phyloP scores from a whole-genome alignment of 1,140 invertebrate species.

The Caerostris darwini region DNA sequence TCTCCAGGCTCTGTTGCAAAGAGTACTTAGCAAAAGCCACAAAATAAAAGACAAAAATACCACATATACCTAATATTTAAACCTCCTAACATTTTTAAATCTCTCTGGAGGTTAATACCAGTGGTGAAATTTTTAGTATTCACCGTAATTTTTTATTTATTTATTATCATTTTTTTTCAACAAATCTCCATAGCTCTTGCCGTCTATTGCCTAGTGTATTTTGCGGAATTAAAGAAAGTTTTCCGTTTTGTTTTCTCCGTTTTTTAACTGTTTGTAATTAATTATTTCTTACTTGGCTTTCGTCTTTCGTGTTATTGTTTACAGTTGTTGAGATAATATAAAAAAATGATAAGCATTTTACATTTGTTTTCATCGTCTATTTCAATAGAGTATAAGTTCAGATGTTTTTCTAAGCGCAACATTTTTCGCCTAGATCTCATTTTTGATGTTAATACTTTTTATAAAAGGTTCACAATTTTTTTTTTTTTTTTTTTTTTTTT shows the following conservation, averaged over 20 bases:
- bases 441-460: not conserved
- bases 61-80: constrained; percentile 22
- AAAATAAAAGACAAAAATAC: constrained; percentile 34
- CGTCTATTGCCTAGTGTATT: not conserved
- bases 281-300: not conserved
- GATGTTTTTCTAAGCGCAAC: constrained; percentile 15
- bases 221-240: constrained; percentile 42
- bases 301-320: not conserved
- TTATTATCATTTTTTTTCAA: not conserved
- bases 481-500: not conserved
- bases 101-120: not conserved
- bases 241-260: not conserved
- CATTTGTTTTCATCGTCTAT: no score
- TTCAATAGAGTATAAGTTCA: constrained; percentile 3
- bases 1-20: not conserved
- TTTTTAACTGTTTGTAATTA: constrained; percentile 17
- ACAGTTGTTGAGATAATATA: not conserved
- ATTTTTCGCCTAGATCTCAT: not conserved
- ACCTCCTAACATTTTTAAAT: constrained; percentile 37
- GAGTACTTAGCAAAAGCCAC: constrained; percentile 14
- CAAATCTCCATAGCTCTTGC: not conserved
- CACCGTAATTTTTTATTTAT: not conserved
- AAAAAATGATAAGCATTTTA: not conserved
- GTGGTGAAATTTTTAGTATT: constrained; percentile 35
- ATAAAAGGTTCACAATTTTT: not conserved